phyloP scores from a whole-genome alignment of 2,888 invertebrate species.

The Diloba caeruleocephala region DNA sequence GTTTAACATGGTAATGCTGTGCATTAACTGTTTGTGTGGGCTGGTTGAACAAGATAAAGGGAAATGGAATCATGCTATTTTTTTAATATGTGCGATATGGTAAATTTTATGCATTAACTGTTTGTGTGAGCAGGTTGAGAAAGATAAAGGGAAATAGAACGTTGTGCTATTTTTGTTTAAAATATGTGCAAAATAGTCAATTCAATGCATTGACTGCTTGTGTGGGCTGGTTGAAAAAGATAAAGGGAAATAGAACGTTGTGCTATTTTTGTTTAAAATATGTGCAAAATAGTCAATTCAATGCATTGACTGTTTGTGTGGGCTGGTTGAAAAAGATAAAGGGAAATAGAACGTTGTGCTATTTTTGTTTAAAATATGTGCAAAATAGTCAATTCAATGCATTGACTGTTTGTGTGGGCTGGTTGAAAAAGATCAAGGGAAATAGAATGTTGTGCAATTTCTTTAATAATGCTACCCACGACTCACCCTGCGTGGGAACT shows the following conservation, averaged over 20 bases:
- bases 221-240: too few species aligned
- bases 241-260: too few species aligned
- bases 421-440: slow-evolving; percentile 1
- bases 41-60: slow-evolving; percentile 1
- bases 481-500: too few species aligned
- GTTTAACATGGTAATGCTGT: neutral
- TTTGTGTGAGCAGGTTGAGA: slow-evolving; percentile 5
- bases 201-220: too few species aligned
- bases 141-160: slow-evolving; percentile 1
- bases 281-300: too few species aligned
- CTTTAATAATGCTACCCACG: too few species aligned
- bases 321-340: slow-evolving; percentile 1
- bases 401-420: neutral
- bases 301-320: neutral
- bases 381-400: neutral
- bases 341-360: slow-evolving; percentile 7
- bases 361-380: neutral
- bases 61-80: too few species aligned
- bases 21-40: neutral
- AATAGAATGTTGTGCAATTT: slow-evolving; percentile 6
- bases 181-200: neutral
- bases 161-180: slow-evolving; percentile 8
- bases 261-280: too few species aligned
- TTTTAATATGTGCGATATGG: too few species aligned
- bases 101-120: neutral